Base-by-base conservation (phyloP, 2,888 invertebrate species). In the Bembecia ichneumoniformis region DNA sequence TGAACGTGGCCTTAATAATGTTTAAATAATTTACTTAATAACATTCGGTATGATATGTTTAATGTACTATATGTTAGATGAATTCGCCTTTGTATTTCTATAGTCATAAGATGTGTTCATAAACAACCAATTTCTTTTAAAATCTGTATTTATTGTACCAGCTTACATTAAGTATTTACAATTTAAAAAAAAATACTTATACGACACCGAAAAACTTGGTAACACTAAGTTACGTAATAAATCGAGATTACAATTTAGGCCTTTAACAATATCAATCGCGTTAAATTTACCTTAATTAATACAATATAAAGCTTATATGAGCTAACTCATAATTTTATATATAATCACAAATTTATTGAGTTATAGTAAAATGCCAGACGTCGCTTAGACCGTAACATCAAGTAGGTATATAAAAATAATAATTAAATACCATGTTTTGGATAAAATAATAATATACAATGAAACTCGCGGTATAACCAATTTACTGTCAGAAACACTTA, bases 11-110 rank as follows among this genome's bases (percentile, higher is more conserved):
- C 40, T n/a, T n/a, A 40, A 40, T 14, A 40, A 40, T 40, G 40
- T 40, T 40, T 7, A 28, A 28, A 28, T 28, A 9, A 28, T n/a
- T 40, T 40, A 28, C 44, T 49, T 14, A 34, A 46, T 49, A 49
- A 44, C 13, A 15, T 15, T 74, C 64, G 59, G 64, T 74, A 73
- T 86, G 86, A 84, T 86, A 86, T 86, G 86, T 86, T 78, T 80
- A 68, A 79, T 84, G 81, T 84, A 82, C 80, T 83, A 82, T 79
- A 76, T 63, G 75, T 74, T 77, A 74, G 72, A 74, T 72, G 73
- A 71, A 68, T 65, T 64, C 63, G 67, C 66, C 17, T 68, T 48
- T 62, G 60, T 67, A 61, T 68, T 48, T 62, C 59, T 67, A 61
- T 68, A 62, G 60, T 77, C 81, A 77, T 79, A 78, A 76, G 75